These are phyloP conservation scores for Perizoma affinitatum DNA, from an alignment of 2,888 invertebrate species.

Conservation along the genomic window DNA sequence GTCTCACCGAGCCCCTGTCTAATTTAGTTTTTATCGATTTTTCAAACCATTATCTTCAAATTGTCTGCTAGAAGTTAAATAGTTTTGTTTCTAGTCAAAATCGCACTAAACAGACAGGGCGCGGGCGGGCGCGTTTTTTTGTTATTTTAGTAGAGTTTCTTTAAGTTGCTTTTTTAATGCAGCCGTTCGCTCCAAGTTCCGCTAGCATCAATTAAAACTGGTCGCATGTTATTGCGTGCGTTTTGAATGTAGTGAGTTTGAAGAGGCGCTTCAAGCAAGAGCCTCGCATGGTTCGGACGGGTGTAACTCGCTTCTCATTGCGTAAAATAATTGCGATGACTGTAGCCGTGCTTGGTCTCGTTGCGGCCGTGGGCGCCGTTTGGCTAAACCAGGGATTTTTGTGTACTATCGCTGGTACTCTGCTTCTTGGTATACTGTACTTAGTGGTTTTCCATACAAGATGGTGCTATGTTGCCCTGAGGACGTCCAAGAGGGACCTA, in stretches of 20 bases:
- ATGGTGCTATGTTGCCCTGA: slow-evolving; percentile 91
- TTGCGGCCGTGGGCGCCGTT: slow-evolving; percentile 70
- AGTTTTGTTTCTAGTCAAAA: no score
- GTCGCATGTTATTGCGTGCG: slow-evolving; percentile 22
- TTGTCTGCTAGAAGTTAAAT: no score
- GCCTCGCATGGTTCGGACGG: slow-evolving; percentile 44
- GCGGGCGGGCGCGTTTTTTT: neutral
- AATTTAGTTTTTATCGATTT: no score
- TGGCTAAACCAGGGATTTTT: slow-evolving; percentile 85
- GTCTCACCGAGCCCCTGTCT: no score
- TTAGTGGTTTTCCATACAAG: slow-evolving; percentile 87
- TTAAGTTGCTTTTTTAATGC: neutral
- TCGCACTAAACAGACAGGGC: neutral
- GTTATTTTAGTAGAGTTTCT: neutral
- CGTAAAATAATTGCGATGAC: slow-evolving; percentile 76
- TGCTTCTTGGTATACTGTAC: slow-evolving; percentile 86
- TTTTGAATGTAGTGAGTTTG: slow-evolving; percentile 30
- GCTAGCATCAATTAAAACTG: slow-evolving; percentile 14
- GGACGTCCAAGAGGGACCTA: slow-evolving; percentile 89
- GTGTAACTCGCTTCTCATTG: slow-evolving; percentile 78
- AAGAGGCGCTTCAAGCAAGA: slow-evolving; percentile 38
- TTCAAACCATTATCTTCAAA: no score
- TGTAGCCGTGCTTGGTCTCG: slow-evolving; percentile 67
- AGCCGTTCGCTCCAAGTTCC: slow-evolving; percentile 5
- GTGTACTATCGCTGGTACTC: slow-evolving; percentile 85